A percentile compares a stretch with the other conserved stretches of the same genome.
Evolutionary conservation across 2,113 vertebrate species (phyloP).

Genomic region (Ariopsis seemanni): DNA sequence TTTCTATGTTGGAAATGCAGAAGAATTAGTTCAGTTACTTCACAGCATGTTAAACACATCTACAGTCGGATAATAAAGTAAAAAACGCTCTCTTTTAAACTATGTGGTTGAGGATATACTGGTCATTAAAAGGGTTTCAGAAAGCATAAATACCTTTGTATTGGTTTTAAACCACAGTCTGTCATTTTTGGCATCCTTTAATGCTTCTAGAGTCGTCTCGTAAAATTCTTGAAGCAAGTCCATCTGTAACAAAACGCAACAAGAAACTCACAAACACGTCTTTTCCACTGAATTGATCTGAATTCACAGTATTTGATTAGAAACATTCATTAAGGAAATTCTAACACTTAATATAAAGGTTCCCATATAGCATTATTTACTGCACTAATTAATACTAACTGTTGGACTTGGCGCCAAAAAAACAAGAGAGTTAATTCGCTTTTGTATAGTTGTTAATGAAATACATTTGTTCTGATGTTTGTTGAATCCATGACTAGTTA

Average conservation of each 20-base stretch:
- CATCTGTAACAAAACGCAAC: conserved; percentile 81
- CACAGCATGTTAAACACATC: neutral
- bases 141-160: conserved; percentile 84
- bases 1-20: no score
- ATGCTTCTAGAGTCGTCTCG: conserved; percentile 95
- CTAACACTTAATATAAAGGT: neutral
- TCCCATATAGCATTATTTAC: neutral
- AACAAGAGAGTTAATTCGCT: neutral
- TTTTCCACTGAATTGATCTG: neutral
- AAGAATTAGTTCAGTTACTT: neutral
- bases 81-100: neutral
- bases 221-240: conserved; percentile 99
- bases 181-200: conserved; percentile 98
- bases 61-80: neutral
- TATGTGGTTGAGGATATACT: neutral
- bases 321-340: neutral
- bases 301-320: neutral
- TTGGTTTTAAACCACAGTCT: conserved; percentile 99
- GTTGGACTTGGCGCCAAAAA: neutral
- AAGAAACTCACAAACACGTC: neutral
- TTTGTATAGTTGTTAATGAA: neutral
- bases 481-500: neutral
- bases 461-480: neutral
- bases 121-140: neutral
- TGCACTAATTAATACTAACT: neutral